Evolutionary conservation across 2,797 vertebrate species (phyloP).

Genomic region (Parauchenoglanis ngamensis): DNA sequence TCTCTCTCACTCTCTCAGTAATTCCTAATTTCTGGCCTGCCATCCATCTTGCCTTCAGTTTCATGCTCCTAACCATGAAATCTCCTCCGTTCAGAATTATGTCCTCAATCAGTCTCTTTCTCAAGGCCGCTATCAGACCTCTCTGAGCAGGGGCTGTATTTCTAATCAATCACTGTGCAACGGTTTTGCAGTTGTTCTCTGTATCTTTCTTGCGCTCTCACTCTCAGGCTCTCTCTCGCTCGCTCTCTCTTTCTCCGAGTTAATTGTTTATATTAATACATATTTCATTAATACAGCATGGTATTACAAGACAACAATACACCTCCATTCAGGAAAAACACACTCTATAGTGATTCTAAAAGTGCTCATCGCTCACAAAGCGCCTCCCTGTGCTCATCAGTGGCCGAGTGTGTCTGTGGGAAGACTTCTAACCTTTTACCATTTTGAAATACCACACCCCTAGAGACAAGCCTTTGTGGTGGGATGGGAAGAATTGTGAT

Average conservation of each 20-base stretch:
- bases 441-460: conserved; percentile 58
- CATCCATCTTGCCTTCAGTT: conserved; percentile 71
- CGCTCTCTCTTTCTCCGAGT: neutral
- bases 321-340: conserved; percentile 19
- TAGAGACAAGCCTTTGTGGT: conserved; percentile 44
- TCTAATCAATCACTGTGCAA: conserved; percentile 45
- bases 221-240: neutral
- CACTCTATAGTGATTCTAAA: conserved; percentile 6
- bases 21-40: conserved; percentile 48
- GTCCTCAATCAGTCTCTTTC: conserved; percentile 76
- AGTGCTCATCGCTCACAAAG: conserved; percentile 27
- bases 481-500: conserved; percentile 41
- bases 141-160: conserved; percentile 55
- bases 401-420: conserved; percentile 10
- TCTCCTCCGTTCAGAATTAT: conserved; percentile 74
- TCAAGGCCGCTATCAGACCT: conserved; percentile 64
- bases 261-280: conserved; percentile 25
- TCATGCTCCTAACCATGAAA: conserved; percentile 77
- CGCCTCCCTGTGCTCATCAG: conserved; percentile 35
- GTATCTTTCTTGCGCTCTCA: conserved; percentile 3
- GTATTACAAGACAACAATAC: conserved; percentile 1
- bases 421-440: conserved; percentile 53
- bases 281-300: conserved; percentile 1
- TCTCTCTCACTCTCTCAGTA: conserved; percentile 17
- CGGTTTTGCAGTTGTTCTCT: conserved; percentile 11